These are phyloP conservation scores for Condylostylus longicornis DNA, from an alignment of 1,140 invertebrate genomes.

Conservation along the genomic window DNA sequence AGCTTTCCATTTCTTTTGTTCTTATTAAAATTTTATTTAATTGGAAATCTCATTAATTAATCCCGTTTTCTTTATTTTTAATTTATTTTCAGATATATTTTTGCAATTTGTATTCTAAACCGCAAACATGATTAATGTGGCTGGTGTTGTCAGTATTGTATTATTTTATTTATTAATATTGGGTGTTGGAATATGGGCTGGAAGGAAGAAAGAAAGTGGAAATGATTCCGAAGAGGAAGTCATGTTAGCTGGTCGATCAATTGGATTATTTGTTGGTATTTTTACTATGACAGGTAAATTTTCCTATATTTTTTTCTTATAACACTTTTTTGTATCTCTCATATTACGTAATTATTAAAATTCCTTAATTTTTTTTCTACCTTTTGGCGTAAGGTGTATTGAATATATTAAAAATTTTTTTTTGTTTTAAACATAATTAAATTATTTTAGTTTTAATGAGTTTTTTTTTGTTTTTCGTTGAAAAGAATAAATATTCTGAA, in stretches of 20 bases:
- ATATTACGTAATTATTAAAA: not conserved
- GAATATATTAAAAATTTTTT: too few species aligned
- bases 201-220: constrained; percentile 69
- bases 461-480: too few species aligned
- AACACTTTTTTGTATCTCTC: not conserved
- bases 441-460: too few species aligned
- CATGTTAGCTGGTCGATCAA: constrained; percentile 90
- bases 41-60: too few species aligned
- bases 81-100: too few species aligned
- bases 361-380: not conserved
- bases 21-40: too few species aligned
- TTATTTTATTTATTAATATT: constrained; percentile 89
- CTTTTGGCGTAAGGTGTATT: too few species aligned
- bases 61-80: too few species aligned
- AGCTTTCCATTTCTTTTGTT: too few species aligned
- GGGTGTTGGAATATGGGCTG: constrained; percentile 88
- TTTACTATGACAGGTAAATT: constrained; percentile 91
- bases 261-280: constrained; percentile 90
- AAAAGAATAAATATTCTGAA: too few species aligned
- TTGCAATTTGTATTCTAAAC: too few species aligned
- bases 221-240: constrained; percentile 88
- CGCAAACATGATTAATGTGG: constrained; percentile 71
- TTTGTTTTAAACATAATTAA: too few species aligned
- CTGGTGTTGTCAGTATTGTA: constrained; percentile 80
- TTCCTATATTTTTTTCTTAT: not conserved